Evolutionary conservation across 2,797 vertebrate species (phyloP), one percentile per base, ranked within the genome.

Genomic region (Crocidura indochinensis): DNA sequence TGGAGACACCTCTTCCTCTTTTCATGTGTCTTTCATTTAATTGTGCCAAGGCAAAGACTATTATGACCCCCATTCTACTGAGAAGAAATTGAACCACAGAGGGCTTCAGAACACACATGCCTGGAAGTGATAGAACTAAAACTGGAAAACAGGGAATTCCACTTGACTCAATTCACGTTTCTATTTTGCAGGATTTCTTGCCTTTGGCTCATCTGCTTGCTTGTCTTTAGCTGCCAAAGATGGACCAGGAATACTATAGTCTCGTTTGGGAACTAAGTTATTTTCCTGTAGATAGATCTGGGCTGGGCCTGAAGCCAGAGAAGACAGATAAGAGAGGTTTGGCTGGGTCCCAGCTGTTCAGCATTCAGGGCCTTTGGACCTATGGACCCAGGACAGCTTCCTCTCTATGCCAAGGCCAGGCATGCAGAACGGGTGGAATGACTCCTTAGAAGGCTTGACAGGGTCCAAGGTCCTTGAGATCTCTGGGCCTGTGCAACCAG

Each of bases 91-190:
- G 64, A 29, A 49, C 46, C 81, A 24, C 17, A 17, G 38, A 82
- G 49, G 22, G 6, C 10, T 26, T 87, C 1, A 69, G 53, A 1
- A 68, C 29, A 77, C 24, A 74, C 27, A 38, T 76, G 81, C 65
- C 51, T 9, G 0, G 15, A 68, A 56, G 17, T 8, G 14, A 12
- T 62, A 74, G 83, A 86, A 29, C 38, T 31, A 6, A 49, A 51
- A 76, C 88, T 83, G 87, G 53, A 87, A 88, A 60, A 27, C 38
- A 67, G 68, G 65, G 20, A 73, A 31, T 38, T 67, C 68, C 72
- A 19, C 67, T n/a, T 51, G 64, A 76, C 15, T 80, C 49, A 67
- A 1, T 44, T 73, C 69, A 73, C 68, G 73, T 76, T 44, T 47
- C 49, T 78, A 27, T 11, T 76, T 19, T 24, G 46, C 53, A 26